Conservation (phyloP, 2,797 vertebrate genomes). For the Oryzias sinensis region DNA sequence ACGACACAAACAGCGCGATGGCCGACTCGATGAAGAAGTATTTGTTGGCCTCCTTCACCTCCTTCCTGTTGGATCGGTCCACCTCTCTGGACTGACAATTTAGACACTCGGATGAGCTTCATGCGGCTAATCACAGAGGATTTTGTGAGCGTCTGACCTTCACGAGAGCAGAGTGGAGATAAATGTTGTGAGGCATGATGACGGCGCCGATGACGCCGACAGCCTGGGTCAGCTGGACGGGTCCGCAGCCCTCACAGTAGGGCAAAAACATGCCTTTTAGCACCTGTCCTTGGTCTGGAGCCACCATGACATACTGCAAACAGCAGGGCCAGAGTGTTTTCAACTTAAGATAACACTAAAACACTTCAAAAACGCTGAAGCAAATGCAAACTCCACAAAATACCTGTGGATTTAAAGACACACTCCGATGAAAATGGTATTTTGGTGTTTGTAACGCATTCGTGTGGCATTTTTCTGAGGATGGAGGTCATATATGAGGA, state of each 20-base stretch:
- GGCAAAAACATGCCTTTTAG: conserved; percentile 92
- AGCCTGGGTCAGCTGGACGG: conserved; percentile 86
- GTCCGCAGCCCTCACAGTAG: conserved; percentile 82
- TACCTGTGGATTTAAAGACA: too few relatives aligned
- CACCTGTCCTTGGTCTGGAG: conserved; percentile 83
- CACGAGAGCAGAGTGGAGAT: conserved; percentile 93
- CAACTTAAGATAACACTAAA: too few relatives aligned
- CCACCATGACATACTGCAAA: conserved; percentile 85
- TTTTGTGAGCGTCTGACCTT: conserved; percentile 77
- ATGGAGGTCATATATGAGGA: too few relatives aligned
- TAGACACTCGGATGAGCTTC: neutral
- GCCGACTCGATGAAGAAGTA: conserved; percentile 94
- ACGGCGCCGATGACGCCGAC: conserved; percentile 96
- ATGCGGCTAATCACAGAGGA: too few relatives aligned
- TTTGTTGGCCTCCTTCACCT: conserved; percentile 91
- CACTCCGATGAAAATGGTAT: too few relatives aligned
- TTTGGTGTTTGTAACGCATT: too few relatives aligned
- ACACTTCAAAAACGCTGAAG: too few relatives aligned
- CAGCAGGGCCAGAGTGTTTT: too few relatives aligned
- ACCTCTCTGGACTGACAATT: conserved; percentile 85
- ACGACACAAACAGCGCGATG: conserved; percentile 91
- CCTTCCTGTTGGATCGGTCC: conserved; percentile 83
- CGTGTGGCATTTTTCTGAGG: too few relatives aligned
- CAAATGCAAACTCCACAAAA: too few relatives aligned
- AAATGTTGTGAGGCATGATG: conserved; percentile 99